phyloP scores from a whole-genome alignment of 2,113 vertebrate genomes.

The Octodon degus region DNA sequence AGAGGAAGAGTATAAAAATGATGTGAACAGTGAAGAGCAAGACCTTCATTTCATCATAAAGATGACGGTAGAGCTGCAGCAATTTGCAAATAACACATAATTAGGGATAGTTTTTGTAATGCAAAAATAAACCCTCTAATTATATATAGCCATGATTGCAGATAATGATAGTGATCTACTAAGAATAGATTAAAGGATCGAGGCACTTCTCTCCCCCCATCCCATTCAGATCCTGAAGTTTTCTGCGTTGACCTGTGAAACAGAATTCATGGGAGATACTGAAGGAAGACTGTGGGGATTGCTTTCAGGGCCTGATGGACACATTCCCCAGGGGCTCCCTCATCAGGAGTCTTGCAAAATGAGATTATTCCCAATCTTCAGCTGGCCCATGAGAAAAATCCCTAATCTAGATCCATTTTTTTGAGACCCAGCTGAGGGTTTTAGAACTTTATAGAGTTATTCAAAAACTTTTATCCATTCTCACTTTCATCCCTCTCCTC shows the following conservation, averaged over 20 bases:
- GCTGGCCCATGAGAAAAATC: not conserved
- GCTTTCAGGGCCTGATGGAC: not conserved
- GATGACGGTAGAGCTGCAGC: constrained; percentile 56
- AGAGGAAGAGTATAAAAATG: constrained; percentile 36
- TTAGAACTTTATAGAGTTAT: not conserved
- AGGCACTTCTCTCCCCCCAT: constrained; percentile 66
- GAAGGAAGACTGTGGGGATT: not conserved
- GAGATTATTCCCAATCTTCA: not conserved
- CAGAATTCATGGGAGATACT: not conserved
- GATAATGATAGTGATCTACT: constrained; percentile 78
- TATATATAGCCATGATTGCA: constrained; percentile 74
- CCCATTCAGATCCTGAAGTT: constrained; percentile 65
- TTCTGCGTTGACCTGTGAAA: constrained; percentile 64
- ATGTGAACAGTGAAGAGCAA: constrained; percentile 44
- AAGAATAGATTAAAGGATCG: constrained; percentile 77
- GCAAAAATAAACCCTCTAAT: constrained; percentile 82
- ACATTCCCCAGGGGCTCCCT: not conserved
- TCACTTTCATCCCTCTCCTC: not conserved
- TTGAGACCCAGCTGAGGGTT: not conserved
- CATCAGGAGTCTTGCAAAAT: not conserved
- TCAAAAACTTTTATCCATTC: not conserved
- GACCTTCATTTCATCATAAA: constrained; percentile 72
- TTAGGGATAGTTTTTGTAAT: constrained; percentile 76
- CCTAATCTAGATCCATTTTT: not conserved
- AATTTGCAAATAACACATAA: constrained; percentile 78